Percentiles rank a stretch among this genome's conserved stretches.
Evolutionary conservation across 2,113 vertebrate species (phyloP).

Genomic region (Perca flavescens): DNA sequence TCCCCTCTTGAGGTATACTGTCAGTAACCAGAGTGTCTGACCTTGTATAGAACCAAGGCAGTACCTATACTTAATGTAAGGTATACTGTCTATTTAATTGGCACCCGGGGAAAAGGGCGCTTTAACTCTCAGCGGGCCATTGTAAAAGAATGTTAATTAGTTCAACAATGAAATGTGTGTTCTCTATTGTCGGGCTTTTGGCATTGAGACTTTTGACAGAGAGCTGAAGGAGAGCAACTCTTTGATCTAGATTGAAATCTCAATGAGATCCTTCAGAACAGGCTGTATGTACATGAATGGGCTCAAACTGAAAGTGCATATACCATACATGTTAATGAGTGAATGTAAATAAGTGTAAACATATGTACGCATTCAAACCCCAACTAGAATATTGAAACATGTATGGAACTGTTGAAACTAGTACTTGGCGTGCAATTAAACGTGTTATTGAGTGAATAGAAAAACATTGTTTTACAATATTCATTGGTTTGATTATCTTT

Average conservation of each 20-base stretch:
- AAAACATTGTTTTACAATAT: slow-evolving; percentile 20
- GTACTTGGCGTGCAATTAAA: not conserved
- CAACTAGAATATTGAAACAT: slow-evolving; percentile 1
- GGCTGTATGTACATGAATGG: slow-evolving; percentile 19
- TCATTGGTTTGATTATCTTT: slow-evolving; percentile 36
- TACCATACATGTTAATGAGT: slow-evolving; percentile 16
- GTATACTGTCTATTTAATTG: slow-evolving; percentile 71
- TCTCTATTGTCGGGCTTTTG: slow-evolving; percentile 66
- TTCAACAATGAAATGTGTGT: slow-evolving; percentile 71
- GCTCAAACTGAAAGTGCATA: not conserved
- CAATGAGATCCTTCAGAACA: slow-evolving; percentile 37
- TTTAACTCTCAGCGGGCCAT: slow-evolving; percentile 71
- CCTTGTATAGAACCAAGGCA: slow-evolving; percentile 27
- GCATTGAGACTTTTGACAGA: slow-evolving; percentile 70
- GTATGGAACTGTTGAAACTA: not conserved
- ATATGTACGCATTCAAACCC: not conserved
- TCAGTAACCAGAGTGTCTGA: slow-evolving; percentile 59
- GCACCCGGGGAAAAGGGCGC: slow-evolving; percentile 53
- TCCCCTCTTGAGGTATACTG: slow-evolving; percentile 39
- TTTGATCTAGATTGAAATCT: slow-evolving; percentile 57
- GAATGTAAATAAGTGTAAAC: slow-evolving; percentile 25
- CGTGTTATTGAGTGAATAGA: slow-evolving; percentile 15
- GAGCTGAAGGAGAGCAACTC: slow-evolving; percentile 57
- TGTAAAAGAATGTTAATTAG: slow-evolving; percentile 81
- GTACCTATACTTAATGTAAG: slow-evolving; percentile 55